Evolutionary conservation across 2,113 vertebrate genomes (phyloP), one percentile per base, ranked within the genome.

Genomic region (Neotoma lepida): DNA sequence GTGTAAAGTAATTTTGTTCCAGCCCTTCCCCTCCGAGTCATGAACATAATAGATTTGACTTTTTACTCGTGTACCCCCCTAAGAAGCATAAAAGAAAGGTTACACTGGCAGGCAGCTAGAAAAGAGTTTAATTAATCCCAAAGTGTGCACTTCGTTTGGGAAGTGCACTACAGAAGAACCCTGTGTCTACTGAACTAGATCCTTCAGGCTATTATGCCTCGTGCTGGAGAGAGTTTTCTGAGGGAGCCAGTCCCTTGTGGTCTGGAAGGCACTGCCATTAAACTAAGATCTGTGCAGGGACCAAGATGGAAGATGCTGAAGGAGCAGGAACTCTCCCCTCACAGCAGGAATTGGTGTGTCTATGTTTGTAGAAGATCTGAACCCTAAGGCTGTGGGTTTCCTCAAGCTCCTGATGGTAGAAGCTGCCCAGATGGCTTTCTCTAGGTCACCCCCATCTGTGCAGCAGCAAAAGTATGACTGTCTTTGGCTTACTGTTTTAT

Each of bases 81-180:
- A 97, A 97, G 97, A 97, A 86, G 95, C 97, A 96, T 97, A 97
- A 97, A 97, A 90, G 96, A 98, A 98, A 98, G 97, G 97, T 97
- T 97, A 97, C 86, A 4, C 94, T 80, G 94, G 93, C 92, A 95
- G 93, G 96, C 89, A 76, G 97, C 90, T 92, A 92, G 95, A 84
- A 95, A 95, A 94, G 96, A 88, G 96, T 96, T 98, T 98, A 98
- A 98, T 98, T 96, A 98, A 98, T 98, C 97, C 98, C 97, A 97
- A 96, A 97, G 96, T 70, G 71, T 85, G 93, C 0, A 2, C 95
- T 96, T 97, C 94, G 84, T 96, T 91, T 95, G 96, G 94, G 96
- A 97, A 96, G 92, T 24, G 90, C 89, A 89, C 94, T 96, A 95
- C 94, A 33, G 35, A 68, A 93, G 94, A 97, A 90, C 63, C 94